These are phyloP conservation scores for Yponomeuta malinellus DNA, from an alignment of 2,888 invertebrate genomes.

Conservation along the genomic window DNA sequence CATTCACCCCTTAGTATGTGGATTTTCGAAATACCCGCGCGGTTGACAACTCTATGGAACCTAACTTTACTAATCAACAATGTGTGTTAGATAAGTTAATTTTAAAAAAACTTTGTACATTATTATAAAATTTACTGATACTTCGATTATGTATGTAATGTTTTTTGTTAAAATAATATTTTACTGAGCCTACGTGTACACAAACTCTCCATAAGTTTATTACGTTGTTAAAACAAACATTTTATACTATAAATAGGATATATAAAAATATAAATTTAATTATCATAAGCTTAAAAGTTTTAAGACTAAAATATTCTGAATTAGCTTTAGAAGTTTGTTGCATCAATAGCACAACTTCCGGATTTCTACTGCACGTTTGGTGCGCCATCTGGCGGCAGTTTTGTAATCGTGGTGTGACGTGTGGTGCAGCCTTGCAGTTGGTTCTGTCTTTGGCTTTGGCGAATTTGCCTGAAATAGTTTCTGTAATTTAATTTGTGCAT, in stretches of 20 bases:
- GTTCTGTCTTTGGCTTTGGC: slow-evolving; percentile 28
- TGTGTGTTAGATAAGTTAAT: not conserved
- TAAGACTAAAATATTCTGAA: not conserved
- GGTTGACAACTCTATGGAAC: too few relatives aligned
- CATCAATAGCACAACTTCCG: slow-evolving; percentile 35
- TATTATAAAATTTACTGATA: not conserved
- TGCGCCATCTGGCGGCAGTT: slow-evolving; percentile 49
- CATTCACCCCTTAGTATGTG: too few relatives aligned
- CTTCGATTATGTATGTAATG: not conserved
- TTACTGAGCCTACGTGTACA: too few relatives aligned
- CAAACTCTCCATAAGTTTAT: too few relatives aligned
- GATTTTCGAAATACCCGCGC: too few relatives aligned
- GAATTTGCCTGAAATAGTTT: slow-evolving; percentile 44
- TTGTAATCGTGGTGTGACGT: slow-evolving; percentile 50
- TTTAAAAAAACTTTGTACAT: not conserved
- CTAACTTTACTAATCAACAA: too few relatives aligned
- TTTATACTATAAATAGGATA: not conserved
- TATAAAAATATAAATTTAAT: not conserved
- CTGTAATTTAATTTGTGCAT: slow-evolving; percentile 39
- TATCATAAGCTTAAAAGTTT: not conserved
- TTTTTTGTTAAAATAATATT: not conserved
- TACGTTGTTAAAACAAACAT: too few relatives aligned
- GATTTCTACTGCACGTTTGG: not conserved
- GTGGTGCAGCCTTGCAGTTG: slow-evolving; percentile 41
- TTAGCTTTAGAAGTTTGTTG: slow-evolving; percentile 17